phyloP scores from a whole-genome alignment of 2,797 vertebrate species.

The Scyliorhinus canicula region DNA sequence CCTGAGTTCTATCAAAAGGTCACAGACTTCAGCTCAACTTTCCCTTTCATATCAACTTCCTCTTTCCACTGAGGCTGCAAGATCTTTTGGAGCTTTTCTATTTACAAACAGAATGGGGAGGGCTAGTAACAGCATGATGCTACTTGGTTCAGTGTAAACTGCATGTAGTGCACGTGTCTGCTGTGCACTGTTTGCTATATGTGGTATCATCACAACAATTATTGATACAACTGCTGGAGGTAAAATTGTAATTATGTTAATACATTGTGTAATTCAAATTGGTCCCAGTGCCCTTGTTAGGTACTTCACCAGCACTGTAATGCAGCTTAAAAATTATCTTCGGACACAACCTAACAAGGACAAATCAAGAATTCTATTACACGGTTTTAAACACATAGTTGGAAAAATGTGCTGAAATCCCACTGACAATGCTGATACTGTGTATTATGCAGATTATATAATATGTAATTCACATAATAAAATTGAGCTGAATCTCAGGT shows the following conservation, averaged over 20 bases:
- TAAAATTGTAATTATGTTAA: not conserved
- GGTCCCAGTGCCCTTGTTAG: not conserved
- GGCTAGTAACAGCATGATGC: not conserved
- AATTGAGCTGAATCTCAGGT: not conserved
- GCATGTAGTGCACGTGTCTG: not conserved
- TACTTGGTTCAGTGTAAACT: not conserved
- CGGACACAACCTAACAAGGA: not conserved
- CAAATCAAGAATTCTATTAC: not conserved
- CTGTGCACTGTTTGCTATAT: not conserved
- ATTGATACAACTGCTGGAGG: not conserved
- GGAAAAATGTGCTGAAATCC: not conserved
- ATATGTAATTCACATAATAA: not conserved
- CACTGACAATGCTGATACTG: not conserved
- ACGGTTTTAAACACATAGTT: too few species aligned
- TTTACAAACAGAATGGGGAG: not conserved
- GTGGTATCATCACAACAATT: not conserved
- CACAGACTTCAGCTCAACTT: too few species aligned
- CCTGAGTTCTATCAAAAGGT: too few species aligned
- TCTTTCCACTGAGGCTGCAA: not conserved
- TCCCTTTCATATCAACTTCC: not conserved
- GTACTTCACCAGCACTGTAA: not conserved
- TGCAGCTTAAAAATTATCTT: not conserved
- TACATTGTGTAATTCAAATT: slow-evolving; percentile 7
- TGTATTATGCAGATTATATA: not conserved
- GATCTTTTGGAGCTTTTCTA: not conserved